Evolutionary conservation across 2,888 invertebrate species (phyloP), one percentile per base, ranked within the genome.

Genomic region (Uloborus plumipes): DNA sequence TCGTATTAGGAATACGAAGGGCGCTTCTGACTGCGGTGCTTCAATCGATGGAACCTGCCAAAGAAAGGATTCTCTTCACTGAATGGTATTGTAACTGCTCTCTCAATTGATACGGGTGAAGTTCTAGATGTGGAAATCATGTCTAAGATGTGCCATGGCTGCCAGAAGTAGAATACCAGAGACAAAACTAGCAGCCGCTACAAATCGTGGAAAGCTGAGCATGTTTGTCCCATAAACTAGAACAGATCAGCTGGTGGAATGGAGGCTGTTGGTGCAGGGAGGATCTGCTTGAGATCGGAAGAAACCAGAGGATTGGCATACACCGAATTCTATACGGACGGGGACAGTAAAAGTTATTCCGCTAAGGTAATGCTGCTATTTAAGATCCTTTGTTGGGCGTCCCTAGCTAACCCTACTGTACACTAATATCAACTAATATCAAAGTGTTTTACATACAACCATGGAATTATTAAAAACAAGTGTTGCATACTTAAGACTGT

Each of bases 31-130:
- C 16, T 67, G 67, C 31, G 67, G 67, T 16, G 67, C 53, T 16
- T 67, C 67, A 15, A n/a, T 26, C 26, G 65, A 66, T 47, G 47
- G 65, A 9, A 66, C 65, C 3, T 66, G 65, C 49, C 65, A 66
- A 16, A 15, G 47, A n/a, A 49, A 14, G 47, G 47, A 7, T 66
- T 49, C 20, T 49, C 65, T 2, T 66, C 65, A 2, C 16, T 47
- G 49, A 66, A 66, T n/a, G 47, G 65, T n/a, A n/a, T 39, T 0
- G 47, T 66, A 20, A 49, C 65, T 18, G 47, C 50, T 4, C 1
- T 66, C 9, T 66, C 65, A 1, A 20, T 66, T 14, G 65, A 66
- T 50, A 66, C 65, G 4, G 65, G 65, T 49, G 18, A 49, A n/a
- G 65, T 49, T 49, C 49, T 49, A 0, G 65, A 47, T 14, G 49